Evolutionary conservation across 2,113 vertebrate species (phyloP).

Genomic region (Sialia sialis): DNA sequence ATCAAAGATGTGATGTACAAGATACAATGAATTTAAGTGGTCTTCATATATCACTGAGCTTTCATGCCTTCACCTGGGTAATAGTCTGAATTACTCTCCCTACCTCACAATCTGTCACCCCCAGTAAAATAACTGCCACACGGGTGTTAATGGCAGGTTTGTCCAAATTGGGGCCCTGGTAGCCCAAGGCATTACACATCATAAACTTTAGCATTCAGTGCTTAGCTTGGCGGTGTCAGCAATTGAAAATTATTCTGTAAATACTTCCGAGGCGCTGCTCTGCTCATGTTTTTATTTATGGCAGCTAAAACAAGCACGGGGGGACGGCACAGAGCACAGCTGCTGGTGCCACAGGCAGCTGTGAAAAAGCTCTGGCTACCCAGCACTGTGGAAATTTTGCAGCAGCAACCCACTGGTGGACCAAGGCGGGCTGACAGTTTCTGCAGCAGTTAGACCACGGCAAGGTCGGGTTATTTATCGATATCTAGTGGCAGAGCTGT

Average conservation of each 20-base stretch:
- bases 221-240: constrained; percentile 13
- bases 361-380: background rate
- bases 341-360: background rate
- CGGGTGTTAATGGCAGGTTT: constrained; percentile 80
- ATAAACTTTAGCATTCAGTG: constrained; percentile 76
- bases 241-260: constrained; percentile 69
- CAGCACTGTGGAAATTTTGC: background rate
- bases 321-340: background rate
- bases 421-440: background rate
- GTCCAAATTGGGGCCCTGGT: constrained; percentile 75
- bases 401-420: background rate
- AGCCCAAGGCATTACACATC: constrained; percentile 74
- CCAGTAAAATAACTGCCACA: constrained; percentile 82
- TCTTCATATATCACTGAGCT: constrained; percentile 88
- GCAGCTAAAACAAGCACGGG: constrained; percentile 48
- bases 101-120: constrained; percentile 88
- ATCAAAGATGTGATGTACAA: constrained; percentile 93
- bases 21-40: constrained; percentile 90
- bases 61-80: constrained; percentile 90
- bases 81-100: constrained; percentile 88
- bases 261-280: constrained; percentile 36
- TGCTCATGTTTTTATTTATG: constrained; percentile 72
- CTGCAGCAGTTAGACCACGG: background rate
- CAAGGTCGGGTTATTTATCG: background rate
- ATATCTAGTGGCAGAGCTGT: background rate